Conservation (phyloP, 2,113 vertebrate genomes). For the Oryctolagus cuniculus region mOryCun1.1 NC_091451.1:8336501-8337000, state of each 20-base stretch:
- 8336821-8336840: neutral
- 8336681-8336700: neutral
- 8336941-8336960: too few relatives aligned
- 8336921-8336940: neutral
- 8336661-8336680: neutral
- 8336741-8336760: neutral
- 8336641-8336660: neutral
- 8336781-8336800: neutral
- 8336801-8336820: neutral
- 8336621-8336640: neutral
- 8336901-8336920: neutral
- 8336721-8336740: neutral
- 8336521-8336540: neutral
- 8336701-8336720: neutral
- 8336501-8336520: neutral
- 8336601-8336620: neutral
- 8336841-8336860: neutral
- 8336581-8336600: neutral
- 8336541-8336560: conserved; percentile 31
- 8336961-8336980: too few relatives aligned
- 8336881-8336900: neutral
- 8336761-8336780: neutral
- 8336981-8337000: too few relatives aligned
- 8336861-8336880: neutral
- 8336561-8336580: neutral